Evolutionary conservation across 1,140 invertebrate genomes (phyloP), one percentile per base, ranked within the genome.

Genomic region (Drosophila littoralis): DNA sequence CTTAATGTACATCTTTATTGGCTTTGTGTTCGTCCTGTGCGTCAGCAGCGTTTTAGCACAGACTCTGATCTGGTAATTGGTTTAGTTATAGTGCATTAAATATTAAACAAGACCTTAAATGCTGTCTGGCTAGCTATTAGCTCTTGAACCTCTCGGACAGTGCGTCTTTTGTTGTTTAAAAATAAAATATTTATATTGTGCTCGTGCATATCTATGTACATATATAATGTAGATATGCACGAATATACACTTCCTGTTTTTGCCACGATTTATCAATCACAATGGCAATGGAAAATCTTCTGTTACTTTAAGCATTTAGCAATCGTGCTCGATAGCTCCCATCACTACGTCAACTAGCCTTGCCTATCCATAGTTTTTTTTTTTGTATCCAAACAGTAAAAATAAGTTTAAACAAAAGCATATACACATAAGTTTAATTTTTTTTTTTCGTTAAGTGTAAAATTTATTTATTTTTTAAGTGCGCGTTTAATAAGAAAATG

Each of bases 381-480:
- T 84, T 82, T 84, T 84, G 79, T 79, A 83, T 83, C 80, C 77
- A 84, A 84, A 83, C 81, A 73, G 81, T 80, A 77, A 83, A 76
- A 84, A 79, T 84, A 79, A 84, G 81, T 82, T 82, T 79, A 75
- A 82, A 75, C 76, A 83, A 75, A 79, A 88, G 58, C 83, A 89
- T 88, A 71, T 77, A 89, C 79, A 68, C 66, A 89, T 89, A 80
- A 79, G 77, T 83, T 83, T 79, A n/a, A 73, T 65, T 79, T 88
- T 89, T 88, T 85, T 88, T 79, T 85, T 85, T 76, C 82, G 83
- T 85, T 88, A 71, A 79, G 83, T 88, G 83, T 89, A 67, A 77
- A 65, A 70, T 69, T 89, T 79, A 89, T 88, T 88, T 88, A 83
- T 88, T 86, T 79, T 88, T 83, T 88, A 88, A 88, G 83, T 89